phyloP scores from a whole-genome alignment of 2,113 vertebrate species.

The Paratilapia polleni region DNA sequence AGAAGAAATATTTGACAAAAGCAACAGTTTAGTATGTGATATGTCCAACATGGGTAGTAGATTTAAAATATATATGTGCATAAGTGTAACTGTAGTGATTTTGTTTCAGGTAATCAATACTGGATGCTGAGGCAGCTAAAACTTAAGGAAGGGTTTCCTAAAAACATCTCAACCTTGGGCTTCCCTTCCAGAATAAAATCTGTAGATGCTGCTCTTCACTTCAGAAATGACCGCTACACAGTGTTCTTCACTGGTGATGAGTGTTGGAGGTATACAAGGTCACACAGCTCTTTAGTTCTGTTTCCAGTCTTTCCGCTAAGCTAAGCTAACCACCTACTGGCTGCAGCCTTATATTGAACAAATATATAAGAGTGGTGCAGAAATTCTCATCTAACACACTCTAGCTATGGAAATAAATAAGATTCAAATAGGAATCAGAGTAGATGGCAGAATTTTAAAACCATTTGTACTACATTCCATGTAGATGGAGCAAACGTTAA shows the following conservation, averaged over 20 bases:
- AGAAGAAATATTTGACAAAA: not conserved
- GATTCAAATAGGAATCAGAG: no score
- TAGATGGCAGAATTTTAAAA: no score
- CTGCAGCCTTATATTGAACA: not conserved
- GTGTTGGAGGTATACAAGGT: conserved; percentile 86
- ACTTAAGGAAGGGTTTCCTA: conserved; percentile 83
- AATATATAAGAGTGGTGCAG: not conserved
- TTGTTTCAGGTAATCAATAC: conserved; percentile 83
- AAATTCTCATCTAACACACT: not conserved
- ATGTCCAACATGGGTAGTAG: not conserved
- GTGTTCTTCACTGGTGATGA: conserved; percentile 87
- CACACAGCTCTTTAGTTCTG: not conserved
- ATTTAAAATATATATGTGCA: not conserved
- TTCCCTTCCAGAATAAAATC: conserved; percentile 84
- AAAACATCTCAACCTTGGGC: conserved; percentile 86
- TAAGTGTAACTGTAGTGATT: not conserved
- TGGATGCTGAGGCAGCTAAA: conserved; percentile 85
- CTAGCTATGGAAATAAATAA: not conserved
- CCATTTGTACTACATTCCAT: no score
- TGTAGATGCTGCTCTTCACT: conserved; percentile 86
- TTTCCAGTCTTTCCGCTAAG: not conserved
- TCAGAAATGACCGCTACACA: conserved; percentile 77
- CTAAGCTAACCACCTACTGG: not conserved
- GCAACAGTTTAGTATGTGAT: fast-evolving
- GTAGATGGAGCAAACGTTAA: not conserved